Conservation (phyloP, 1,140 invertebrate species). For the Ceratosolen solmsi region DNA sequence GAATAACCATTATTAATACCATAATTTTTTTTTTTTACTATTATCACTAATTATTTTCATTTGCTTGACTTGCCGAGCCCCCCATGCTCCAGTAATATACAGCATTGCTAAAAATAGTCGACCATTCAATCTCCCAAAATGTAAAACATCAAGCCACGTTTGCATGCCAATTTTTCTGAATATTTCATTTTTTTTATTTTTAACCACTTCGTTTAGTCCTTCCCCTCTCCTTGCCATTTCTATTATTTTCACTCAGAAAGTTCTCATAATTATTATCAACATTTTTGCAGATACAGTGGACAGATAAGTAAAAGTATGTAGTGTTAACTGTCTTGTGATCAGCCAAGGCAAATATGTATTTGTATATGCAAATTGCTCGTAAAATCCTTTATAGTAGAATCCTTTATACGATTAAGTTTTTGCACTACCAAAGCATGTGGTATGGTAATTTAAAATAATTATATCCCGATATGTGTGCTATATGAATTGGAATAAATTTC, state of each 20-base stretch:
- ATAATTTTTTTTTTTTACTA: not conserved
- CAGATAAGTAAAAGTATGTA: not conserved
- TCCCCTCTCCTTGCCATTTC: not conserved
- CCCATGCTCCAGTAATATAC: not conserved
- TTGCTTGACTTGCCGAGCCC: not conserved
- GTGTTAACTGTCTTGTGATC: no score
- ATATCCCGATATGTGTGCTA: no score
- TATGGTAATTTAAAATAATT: no score
- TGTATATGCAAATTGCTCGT: no score
- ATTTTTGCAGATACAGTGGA: not conserved
- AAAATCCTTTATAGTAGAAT: no score
- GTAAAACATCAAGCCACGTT: not conserved
- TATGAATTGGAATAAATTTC: no score
- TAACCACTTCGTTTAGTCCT: no score
- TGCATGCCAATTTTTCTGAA: slow-evolving; percentile 6
- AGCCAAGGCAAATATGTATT: no score
- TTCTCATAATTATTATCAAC: not conserved
- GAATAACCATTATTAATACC: not conserved
- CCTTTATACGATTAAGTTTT: no score
- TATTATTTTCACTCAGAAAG: not conserved
- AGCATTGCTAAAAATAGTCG: slow-evolving; percentile 23
- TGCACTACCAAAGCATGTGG: no score
- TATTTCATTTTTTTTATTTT: not conserved
- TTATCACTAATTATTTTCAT: not conserved
- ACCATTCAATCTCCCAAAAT: slow-evolving; percentile 17